Base-by-base conservation (phyloP, 2,113 vertebrate genomes). In the Zosterops borbonicus region DNA sequence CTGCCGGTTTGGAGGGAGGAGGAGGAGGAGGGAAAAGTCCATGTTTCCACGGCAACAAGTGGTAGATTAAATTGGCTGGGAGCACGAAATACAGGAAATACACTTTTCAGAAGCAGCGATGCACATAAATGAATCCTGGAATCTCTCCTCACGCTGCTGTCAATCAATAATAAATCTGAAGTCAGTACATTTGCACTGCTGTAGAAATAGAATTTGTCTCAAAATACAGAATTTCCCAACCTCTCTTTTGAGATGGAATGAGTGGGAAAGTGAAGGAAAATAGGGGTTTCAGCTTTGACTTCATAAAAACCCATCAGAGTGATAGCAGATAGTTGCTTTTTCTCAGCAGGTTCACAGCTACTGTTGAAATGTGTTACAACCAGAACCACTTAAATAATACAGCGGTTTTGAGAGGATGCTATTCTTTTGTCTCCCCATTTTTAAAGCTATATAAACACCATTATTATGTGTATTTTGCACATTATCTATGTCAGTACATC, bases 21-120 rank as follows among this genome's bases (percentile, higher is more conserved):
- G 39, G 39, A 68, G 13, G 39, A 68, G 13, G 67, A 92, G 5
- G 9, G 76, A 37, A 59, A 83, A 4, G 23, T 46, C 59, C 44
- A 5, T 1, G 91, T 98, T 96, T 94, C 95, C 96, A 94, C 8
- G 86, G 95, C 93, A 97, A 98, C 97, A 77, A 79, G 87, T 92
- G 87, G 75, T 82, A 85, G 82, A 65, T 44, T 78, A 83, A 89
- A 93, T 94, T 92, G 70, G 33, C 73, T 71, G 49, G n/a, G 52
- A 96, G 77, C 63, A 79, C 2, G 3, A 68, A 67, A 50, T 47
- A 21, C 60, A 79, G 2, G 3, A 68, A 62, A 50, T 50, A 17
- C 56, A 69, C 47, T 91, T 89, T 63, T 14, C 20, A 68, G 46
- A 74, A 70, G 77, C 87, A 89, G 58, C 12, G 29, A 22, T 70